phyloP scores from a whole-genome alignment of 2,113 vertebrate genomes.

The Heterochromis multidens region DNA sequence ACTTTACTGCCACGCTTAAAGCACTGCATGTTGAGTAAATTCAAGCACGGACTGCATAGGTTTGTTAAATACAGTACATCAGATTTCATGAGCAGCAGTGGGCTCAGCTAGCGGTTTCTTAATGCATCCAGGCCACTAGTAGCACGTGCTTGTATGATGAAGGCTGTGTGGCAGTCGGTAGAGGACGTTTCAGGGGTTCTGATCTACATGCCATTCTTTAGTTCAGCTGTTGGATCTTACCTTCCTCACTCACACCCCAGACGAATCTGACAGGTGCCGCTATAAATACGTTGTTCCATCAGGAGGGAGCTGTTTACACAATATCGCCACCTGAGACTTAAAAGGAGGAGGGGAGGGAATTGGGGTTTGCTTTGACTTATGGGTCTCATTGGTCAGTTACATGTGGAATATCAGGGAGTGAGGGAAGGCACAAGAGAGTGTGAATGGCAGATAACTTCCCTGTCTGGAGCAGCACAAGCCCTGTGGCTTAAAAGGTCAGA shows the following conservation, averaged over 20 bases:
- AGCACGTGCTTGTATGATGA: constrained; percentile 18
- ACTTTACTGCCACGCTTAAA: constrained; percentile 28
- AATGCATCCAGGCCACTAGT: constrained; percentile 10
- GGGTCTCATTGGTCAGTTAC: background rate
- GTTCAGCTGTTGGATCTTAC: constrained; percentile 36
- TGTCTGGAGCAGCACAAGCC: constrained; percentile 29
- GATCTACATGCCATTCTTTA: constrained; percentile 28
- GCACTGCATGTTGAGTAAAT: constrained; percentile 23
- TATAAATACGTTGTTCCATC: constrained; percentile 29
- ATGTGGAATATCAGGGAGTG: background rate
- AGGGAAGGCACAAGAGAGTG: constrained; percentile 55
- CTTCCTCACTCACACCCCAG: constrained; percentile 7
- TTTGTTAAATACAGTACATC: constrained; percentile 48
- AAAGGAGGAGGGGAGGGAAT: background rate
- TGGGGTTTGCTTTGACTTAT: background rate
- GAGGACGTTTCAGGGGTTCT: constrained; percentile 16
- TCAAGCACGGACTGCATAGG: constrained; percentile 55
- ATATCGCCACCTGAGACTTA: constrained; percentile 2
- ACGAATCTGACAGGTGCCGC: constrained; percentile 29
- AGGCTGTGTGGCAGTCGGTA: constrained; percentile 18
- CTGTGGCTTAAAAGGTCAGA: constrained; percentile 37
- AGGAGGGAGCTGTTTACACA: background rate
- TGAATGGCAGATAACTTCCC: constrained; percentile 16
- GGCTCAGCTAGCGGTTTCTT: constrained; percentile 5
- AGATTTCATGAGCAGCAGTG: constrained; percentile 25